phyloP scores from a whole-genome alignment of 2,888 invertebrate genomes.

The Drosophila demipolita region DNA sequence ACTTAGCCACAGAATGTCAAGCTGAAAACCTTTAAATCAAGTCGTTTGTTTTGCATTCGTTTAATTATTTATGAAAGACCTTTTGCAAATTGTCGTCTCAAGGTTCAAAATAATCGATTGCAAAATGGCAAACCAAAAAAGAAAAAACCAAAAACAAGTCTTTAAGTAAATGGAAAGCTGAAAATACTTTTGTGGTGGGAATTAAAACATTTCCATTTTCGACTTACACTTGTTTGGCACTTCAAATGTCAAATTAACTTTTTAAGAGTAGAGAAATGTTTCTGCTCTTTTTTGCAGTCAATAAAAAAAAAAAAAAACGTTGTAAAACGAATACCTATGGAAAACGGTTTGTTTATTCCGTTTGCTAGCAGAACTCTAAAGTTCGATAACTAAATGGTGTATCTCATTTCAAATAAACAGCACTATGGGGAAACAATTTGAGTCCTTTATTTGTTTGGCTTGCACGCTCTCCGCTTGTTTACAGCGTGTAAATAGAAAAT shows the following conservation, averaged over 20 bases:
- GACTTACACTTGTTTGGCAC: background rate
- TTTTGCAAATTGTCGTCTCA: slow-evolving; percentile 46
- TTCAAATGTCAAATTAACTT: background rate
- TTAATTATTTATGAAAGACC: slow-evolving; percentile 52
- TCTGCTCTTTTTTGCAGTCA: background rate
- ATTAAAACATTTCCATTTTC: background rate
- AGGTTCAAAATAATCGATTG: slow-evolving; percentile 48
- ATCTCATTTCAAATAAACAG: slow-evolving; percentile 1
- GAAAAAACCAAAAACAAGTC: no score
- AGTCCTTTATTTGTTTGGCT: slow-evolving; percentile 42
- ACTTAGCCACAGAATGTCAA: slow-evolving; percentile 48
- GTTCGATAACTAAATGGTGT: slow-evolving; percentile 8
- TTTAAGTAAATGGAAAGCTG: background rate
- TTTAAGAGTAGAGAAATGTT: background rate
- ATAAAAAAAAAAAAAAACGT: background rate
- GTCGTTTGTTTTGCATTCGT: slow-evolving; percentile 22
- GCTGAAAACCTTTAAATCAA: slow-evolving; percentile 20
- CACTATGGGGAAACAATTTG: slow-evolving; percentile 13
- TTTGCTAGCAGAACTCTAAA: background rate
- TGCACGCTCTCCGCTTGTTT: slow-evolving; percentile 37
- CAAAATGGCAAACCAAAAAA: slow-evolving; percentile 8
- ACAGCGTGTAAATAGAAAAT: slow-evolving; percentile 59
- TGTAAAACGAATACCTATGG: background rate
- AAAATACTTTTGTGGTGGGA: background rate
- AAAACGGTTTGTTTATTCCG: background rate